These are phyloP conservation scores for Phataginus tricuspis DNA, from an alignment of 2,797 vertebrate genomes.

Conservation along the genomic window DNA sequence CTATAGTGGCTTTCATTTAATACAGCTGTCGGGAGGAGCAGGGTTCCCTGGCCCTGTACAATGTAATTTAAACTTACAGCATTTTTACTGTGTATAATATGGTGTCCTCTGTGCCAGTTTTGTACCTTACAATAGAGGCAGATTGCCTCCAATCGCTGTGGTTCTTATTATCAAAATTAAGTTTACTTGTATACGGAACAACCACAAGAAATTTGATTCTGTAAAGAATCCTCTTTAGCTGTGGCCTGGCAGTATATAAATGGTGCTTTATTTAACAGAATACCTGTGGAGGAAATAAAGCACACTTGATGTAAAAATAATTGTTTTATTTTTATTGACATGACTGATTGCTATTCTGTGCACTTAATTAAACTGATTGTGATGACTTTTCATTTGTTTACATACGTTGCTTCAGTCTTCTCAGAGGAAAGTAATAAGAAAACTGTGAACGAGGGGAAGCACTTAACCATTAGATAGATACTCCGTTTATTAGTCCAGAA, in stretches of 20 bases:
- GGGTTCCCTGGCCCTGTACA: constrained; percentile 89
- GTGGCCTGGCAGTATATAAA: constrained; percentile 99
- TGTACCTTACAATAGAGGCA: constrained; percentile 96
- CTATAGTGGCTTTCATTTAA: constrained; percentile 95
- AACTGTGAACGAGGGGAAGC: neutral
- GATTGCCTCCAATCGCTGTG: constrained; percentile 95
- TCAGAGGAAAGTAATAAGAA: constrained; percentile 56
- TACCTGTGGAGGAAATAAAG: constrained; percentile 98
- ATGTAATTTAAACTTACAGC: constrained; percentile 99
- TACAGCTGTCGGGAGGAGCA: constrained; percentile 95
- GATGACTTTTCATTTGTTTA: constrained; percentile 90
- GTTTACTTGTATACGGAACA: constrained; percentile 99
- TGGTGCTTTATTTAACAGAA: constrained; percentile 99
- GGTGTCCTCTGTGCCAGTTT: constrained; percentile 99
- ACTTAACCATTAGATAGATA: neutral
- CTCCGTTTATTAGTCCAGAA: neutral
- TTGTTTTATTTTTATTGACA: constrained; percentile 98
- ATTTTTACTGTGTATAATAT: constrained; percentile 99
- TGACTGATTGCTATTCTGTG: constrained; percentile 91
- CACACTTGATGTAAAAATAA: constrained; percentile 98
- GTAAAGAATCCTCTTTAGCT: constrained; percentile 99
- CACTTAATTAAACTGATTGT: constrained; percentile 92
- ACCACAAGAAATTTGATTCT: constrained; percentile 99
- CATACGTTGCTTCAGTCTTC: constrained; percentile 85
- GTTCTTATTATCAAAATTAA: constrained; percentile 97